Evolutionary conservation across 1,140 invertebrate genomes (phyloP), one percentile per base, ranked within the genome.

Genomic region (Zaprionus davidi): DNA sequence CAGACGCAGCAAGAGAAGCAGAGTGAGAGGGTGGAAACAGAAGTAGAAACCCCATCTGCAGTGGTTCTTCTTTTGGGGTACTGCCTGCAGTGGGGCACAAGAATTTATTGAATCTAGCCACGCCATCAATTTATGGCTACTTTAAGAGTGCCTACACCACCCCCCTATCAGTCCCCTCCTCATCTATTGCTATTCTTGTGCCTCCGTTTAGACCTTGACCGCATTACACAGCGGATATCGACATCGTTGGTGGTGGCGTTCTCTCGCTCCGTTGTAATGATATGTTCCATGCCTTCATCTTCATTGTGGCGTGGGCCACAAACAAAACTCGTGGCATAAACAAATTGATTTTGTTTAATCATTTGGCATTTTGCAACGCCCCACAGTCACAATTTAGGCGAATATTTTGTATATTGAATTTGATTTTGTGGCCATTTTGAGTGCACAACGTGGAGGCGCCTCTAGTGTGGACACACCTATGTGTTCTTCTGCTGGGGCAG

Each of bases 91-190:
- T 15, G 51, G 44, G 31, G 31, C 12, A 28, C 41, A 71, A 71
- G 62, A 78, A 88, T 88, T 87, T 84, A 88, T 87, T 63, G 84
- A 64, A 73, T 84, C 75, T 58, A 63, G 60, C 71, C 84, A 81
- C 68, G 84, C 71, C 69, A 87, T 88, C 84, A 88, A 87, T 87
- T 88, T 90, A 84, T 90, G 67, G 70, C 75, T 65, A 76, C 71
- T 87, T 81, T 62, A 64, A 71, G 57, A 64, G 71, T 55, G 68
- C 24, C 46, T 34, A 46, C n/a, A 44, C 6, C n/a, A 2, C 2
- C n/a, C 60, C 13, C 46, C 59, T 3, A 44, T 24, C 13, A 2
- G 12, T n/a, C 12, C 56, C 57, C 38, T 24, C 13, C 31, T 11
- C 53, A 34, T 22, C 9, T 12, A 31, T 12, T 11, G 11, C 44